These are phyloP conservation scores for Agrenia bidenticulata DNA, from an alignment of 2,888 invertebrate genomes.

Conservation along the genomic window DNA sequence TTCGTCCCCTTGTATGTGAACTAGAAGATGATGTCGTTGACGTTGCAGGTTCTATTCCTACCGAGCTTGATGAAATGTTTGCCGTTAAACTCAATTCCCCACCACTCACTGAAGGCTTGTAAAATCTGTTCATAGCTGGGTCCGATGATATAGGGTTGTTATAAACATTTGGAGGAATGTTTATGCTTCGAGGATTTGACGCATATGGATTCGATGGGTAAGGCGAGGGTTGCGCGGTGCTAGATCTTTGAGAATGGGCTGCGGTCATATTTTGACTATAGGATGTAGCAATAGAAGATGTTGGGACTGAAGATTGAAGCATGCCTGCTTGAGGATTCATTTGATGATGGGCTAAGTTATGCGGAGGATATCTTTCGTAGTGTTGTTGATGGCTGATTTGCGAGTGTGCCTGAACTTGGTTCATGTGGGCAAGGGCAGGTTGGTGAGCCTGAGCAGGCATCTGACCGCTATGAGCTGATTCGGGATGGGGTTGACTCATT, in stretches of 20 bases:
- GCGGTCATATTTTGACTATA: constrained; percentile 35
- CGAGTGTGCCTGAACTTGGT: constrained; percentile 22
- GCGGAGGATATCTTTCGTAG: constrained; percentile 37
- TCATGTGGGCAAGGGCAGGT: constrained; percentile 17
- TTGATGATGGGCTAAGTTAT: constrained; percentile 40
- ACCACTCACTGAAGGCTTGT: constrained; percentile 31
- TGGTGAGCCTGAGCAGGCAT: constrained; percentile 16
- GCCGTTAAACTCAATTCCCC: constrained; percentile 28
- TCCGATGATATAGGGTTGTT: constrained; percentile 43
- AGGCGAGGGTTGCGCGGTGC: constrained; percentile 36
- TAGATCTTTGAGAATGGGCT: constrained; percentile 36
- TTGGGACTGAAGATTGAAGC: constrained; percentile 20
- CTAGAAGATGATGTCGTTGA: constrained; percentile 25
- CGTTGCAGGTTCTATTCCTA: not conserved
- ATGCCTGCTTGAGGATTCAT: constrained; percentile 9
- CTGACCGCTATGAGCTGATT: constrained; percentile 6
- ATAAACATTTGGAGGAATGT: constrained; percentile 50
- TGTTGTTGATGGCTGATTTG: constrained; percentile 36
- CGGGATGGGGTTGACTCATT: constrained; percentile 19
- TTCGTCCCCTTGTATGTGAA: constrained; percentile 32
- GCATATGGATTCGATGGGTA: constrained; percentile 50
- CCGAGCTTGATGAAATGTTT: constrained; percentile 11
- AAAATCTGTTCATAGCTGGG: constrained; percentile 40
- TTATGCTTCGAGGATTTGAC: constrained; percentile 49
- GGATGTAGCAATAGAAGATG: constrained; percentile 20